Conservation (phyloP, 2,888 invertebrate species). For the Drosophila paramelanica region DNA sequence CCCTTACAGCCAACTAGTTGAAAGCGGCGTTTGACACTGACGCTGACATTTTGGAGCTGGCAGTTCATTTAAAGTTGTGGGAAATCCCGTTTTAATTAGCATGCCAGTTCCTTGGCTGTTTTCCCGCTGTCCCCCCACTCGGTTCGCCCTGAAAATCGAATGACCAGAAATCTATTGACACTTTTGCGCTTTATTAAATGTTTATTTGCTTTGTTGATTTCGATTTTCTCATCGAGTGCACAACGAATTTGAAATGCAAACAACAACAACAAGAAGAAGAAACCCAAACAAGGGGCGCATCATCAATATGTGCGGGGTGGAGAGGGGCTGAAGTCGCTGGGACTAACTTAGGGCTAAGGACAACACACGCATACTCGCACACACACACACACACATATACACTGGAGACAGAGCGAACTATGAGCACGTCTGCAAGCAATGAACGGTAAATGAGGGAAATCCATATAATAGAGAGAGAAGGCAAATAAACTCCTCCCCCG, state of each 20-base stretch:
- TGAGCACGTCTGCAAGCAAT: slow-evolving; percentile 58
- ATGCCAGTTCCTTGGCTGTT: slow-evolving; percentile 33
- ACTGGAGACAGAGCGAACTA: slow-evolving; percentile 34
- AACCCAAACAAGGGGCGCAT: slow-evolving; percentile 13
- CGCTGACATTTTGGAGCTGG: slow-evolving; percentile 60
- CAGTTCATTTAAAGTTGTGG: slow-evolving; percentile 76
- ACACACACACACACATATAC: slow-evolving; percentile 8
- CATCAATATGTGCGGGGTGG: slow-evolving; percentile 17
- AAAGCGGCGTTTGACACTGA: slow-evolving; percentile 34
- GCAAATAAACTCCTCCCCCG: slow-evolving; percentile 6
- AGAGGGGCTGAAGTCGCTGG: slow-evolving; percentile 2
- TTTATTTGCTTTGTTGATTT: slow-evolving; percentile 80
- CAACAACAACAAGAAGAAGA: slow-evolving; percentile 37
- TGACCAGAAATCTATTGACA: slow-evolving; percentile 73
- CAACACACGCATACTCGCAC: slow-evolving; percentile 5
- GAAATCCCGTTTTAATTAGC: slow-evolving; percentile 71
- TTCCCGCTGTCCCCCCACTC: neutral
- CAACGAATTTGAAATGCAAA: slow-evolving; percentile 78
- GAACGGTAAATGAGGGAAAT: slow-evolving; percentile 51
- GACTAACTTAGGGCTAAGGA: slow-evolving; percentile 50
- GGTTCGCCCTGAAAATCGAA: slow-evolving; percentile 12
- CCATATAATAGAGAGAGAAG: slow-evolving; percentile 25
- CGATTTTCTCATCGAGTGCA: slow-evolving; percentile 71
- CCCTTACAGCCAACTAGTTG: neutral
- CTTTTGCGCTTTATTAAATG: slow-evolving; percentile 73